Evolutionary conservation across 1,140 invertebrate genomes (phyloP), one percentile per base, ranked within the genome.

Genomic region (Planococcus citri): DNA sequence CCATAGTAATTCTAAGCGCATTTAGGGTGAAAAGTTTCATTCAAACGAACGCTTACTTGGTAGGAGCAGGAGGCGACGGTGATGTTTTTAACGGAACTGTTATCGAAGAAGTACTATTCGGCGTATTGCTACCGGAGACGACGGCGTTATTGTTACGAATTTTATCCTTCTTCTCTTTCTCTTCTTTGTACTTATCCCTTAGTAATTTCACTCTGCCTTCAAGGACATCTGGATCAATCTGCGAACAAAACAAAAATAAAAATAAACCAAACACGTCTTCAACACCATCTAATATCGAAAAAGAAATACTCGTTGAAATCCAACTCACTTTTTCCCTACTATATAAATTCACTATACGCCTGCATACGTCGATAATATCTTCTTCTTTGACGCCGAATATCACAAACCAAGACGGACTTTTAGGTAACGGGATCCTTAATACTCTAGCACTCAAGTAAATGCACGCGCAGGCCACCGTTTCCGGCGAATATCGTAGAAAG

Each of bases 381-480:
- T 83, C 82, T 79, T 95, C 91, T 0, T 82, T 83, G 0, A 94
- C 92, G 75, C 87, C 86, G 77, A 98, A 97, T 1, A 94, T 78
- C 0, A 83, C 79, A 77, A 88, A 97, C 95, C 96, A 98, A 0
- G 90, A 81, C 0, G 95, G 95, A 73, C 85, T 86, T 70, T 87
- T 89, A 6, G 95, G 94, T 69, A 98, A 76, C 10, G 91, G 85
- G 67, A 97, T 83, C 73, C 88, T 86, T 10, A 96, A 83, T 72
- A 93, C 87, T 21, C 95, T 83, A 2, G 95, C 92, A 68, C 93
- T 94, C 51, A 99, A 82, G 78, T 94, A 97, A 70, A 99, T 97
- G 78, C 97, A 99, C 20, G 95, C 95, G 81, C 95, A 98, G 0
- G 97, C 97, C 71, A 99, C 95, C 0, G 94, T 95, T 80, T 99